Evolutionary conservation across 1,140 invertebrate genomes (phyloP), one percentile per base, ranked within the genome.

Genomic region (Dinoponera quadriceps): DNA sequence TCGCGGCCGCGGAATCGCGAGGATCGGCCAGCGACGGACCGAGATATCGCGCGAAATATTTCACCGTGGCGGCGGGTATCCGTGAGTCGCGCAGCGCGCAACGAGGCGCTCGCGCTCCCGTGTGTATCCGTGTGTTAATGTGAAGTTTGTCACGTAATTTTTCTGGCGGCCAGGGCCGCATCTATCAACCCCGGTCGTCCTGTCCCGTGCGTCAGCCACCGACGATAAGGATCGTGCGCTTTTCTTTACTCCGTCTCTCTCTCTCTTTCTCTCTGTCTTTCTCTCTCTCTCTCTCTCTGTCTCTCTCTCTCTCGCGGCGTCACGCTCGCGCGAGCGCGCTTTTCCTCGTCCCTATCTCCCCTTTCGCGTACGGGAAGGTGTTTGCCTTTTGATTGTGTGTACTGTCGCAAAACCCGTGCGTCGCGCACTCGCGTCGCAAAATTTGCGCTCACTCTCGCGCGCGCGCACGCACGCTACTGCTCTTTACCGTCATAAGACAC

Each of bases 121-220:
- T n/a, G 84, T 86, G 86, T 84, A 86, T 91, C 84, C 91, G 86
- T 90, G 91, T 90, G 89, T 44, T 80, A 90, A 91, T 90, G 92
- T 90, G 90, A 91, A 93, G 87, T 93, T 93, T 92, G 92, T 93
- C 92, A 93, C 92, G 92, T 93, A 93, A 93, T 92, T 93, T 93
- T 93, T 88, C 81, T 90, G 85, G 81, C 77, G 84, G 78, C 82
- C 91, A 91, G 91, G 89, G 89, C 87, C 90, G 88, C 88, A 90
- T 89, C 82, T 85, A 89, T 82, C 90, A 88, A 90, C 90, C 86
- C 91, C 71, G n/a, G 80, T 81, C 72, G 38, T 74, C 62, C 51
- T 49, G 82, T 49, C 60, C 72, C 66, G 66, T 27, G 77, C 59
- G 54, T 51, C 84, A 66, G 18, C 38, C 33, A 83, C 60, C 63